Conservation (phyloP, 1,140 invertebrate genomes). For the Mya arenaria region DNA sequence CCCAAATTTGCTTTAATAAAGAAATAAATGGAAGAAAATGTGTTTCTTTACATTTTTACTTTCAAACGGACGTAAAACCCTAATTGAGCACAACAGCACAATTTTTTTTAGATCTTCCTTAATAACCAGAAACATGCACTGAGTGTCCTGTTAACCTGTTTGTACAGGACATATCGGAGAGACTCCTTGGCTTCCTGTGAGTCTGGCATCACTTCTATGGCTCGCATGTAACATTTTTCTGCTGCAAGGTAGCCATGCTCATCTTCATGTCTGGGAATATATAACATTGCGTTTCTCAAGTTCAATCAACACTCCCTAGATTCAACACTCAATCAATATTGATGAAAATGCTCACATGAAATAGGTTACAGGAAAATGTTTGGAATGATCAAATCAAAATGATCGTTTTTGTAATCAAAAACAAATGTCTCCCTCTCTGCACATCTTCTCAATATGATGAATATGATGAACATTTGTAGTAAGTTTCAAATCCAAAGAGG, state of each 20-base stretch:
- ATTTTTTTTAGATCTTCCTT: not conserved
- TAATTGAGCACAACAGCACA: not conserved
- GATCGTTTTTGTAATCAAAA: not conserved
- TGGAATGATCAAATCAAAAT: too few species aligned
- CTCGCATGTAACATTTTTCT: slow-evolving; percentile 94
- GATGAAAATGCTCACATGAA: too few species aligned
- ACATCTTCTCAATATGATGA: not conserved
- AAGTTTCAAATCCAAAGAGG: too few species aligned
- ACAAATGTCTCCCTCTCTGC: not conserved
- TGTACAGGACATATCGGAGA: slow-evolving; percentile 86
- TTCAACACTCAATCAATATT: too few species aligned
- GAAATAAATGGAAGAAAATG: not conserved
- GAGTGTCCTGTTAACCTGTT: slow-evolving; percentile 3
- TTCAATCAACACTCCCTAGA: too few species aligned
- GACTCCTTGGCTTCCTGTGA: slow-evolving; percentile 95
- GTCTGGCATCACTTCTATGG: slow-evolving; percentile 91
- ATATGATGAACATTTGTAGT: too few species aligned
- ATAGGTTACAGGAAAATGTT: too few species aligned
- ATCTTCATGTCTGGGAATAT: slow-evolving; percentile 62
- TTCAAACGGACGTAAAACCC: not conserved
- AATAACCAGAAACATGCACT: not conserved
- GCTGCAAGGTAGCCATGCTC: slow-evolving; percentile 80
- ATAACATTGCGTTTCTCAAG: too few species aligned
- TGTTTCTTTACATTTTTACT: not conserved
- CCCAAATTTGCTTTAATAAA: too few species aligned